Evolutionary conservation across 2,797 vertebrate genomes (phyloP), one percentile per base, ranked within the genome.

Genomic region (Myiothlypis coronata): DNA sequence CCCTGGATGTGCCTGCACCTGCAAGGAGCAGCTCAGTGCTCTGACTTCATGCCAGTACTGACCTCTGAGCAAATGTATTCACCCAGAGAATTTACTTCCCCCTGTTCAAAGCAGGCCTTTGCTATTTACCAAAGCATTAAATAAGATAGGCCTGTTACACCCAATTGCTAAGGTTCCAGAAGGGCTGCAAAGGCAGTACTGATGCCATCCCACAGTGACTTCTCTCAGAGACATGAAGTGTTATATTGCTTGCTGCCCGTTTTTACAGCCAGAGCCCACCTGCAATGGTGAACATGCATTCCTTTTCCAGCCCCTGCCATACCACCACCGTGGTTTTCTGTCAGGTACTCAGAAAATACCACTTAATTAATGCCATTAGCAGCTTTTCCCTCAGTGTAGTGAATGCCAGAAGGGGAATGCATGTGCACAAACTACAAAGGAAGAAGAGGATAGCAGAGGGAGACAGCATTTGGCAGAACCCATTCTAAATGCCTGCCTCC

Each of bases 221-320:
- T 43, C 34, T 71, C 32, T 27, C 4, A 13, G n/a, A 82, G 18
- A 74, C 8, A 7, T 34, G 46, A 82, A 10, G 47, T 65, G 30
- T 4, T 44, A 18, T 9, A 18, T 5, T 55, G 22, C 8, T 63
- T 32, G n/a, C 35, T 22, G 23, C 9, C 3, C 24, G 14, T 24
- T 85, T 70, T 75, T 8, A 89, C 2, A 49, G 21, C 37, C 37
- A 39, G 37, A 39, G 37, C 37, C 37, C 37, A 39, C 37, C 37
- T 39, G 37, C 37, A 39, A 39, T 39, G 13, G 37, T 46, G 16
- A 56, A 16, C 1, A 3, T 0, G 0, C 12, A 16, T 18, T 24
- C 19, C 68, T 74, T 41, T 28, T 35, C 37, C 22, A 80, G 39
- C 12, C 15, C 11, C 24, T 43, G 37, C 14, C 23, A 11, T 6